Evolutionary conservation across 2,888 invertebrate genomes (phyloP).

Genomic region (Drosophila diplacantha): DNA sequence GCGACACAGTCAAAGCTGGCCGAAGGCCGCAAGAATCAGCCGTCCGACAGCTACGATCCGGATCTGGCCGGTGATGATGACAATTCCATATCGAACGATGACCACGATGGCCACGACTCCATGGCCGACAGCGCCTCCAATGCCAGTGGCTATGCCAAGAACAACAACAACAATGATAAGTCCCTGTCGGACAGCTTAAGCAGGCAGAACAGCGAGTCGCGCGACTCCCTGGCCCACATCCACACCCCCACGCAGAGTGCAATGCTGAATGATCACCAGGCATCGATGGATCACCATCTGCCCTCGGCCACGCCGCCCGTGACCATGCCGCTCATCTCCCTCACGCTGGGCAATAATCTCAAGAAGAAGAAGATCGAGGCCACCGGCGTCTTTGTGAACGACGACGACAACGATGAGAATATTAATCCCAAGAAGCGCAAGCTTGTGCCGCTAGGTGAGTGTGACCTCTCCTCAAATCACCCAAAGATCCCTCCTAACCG

Average conservation of each 20-base stretch:
- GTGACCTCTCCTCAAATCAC: neutral
- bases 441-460: constrained; percentile 85
- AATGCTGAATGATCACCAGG: constrained; percentile 33
- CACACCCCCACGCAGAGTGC: constrained; percentile 54
- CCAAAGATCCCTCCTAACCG: neutral
- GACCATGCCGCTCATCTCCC: constrained; percentile 77
- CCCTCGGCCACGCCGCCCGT: constrained; percentile 74
- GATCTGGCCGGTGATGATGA: constrained; percentile 29
- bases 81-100: constrained; percentile 70
- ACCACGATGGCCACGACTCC: constrained; percentile 82
- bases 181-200: constrained; percentile 40
- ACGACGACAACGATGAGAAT: constrained; percentile 84
- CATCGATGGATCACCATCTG: constrained; percentile 21
- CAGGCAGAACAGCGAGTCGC: constrained; percentile 74
- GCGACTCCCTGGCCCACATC: constrained; percentile 66
- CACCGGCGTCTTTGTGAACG: constrained; percentile 90
- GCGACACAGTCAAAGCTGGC: constrained; percentile 63
- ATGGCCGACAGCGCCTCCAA: constrained; percentile 86
- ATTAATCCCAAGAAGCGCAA: constrained; percentile 84
- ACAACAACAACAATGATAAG: constrained; percentile 44
- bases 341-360: constrained; percentile 76
- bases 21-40: constrained; percentile 76
- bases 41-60: constrained; percentile 71
- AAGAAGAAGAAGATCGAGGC: constrained; percentile 86
- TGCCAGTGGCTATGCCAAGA: constrained; percentile 65